Base-by-base conservation (phyloP, 2,113 vertebrate species). In the Dromaius novaehollandiae region DNA sequence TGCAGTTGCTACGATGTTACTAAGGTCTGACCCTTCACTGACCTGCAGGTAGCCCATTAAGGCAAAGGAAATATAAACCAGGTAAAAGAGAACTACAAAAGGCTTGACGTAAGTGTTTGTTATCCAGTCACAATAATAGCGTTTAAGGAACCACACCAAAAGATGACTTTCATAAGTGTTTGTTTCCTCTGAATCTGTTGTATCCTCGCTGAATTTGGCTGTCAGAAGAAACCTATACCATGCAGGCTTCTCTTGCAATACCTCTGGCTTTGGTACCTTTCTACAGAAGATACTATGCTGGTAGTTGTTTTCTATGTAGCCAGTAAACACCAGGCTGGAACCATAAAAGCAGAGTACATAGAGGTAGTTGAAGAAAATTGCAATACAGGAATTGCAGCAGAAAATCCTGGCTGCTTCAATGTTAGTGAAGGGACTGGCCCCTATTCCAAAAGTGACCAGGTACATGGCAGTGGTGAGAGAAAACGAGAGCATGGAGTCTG, bases 41-140 rank as follows among this genome's bases (percentile, higher is more conserved):
- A 99, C 99, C 99, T 99, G 99, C 94, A 99, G 98, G 97, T 99
- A 99, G 97, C 99, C 99, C 99, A 99, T 99, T 98, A 99, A 98
- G 97, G 99, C 99, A 98, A 99, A 99, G 95, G 99, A 99, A 98
- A 99, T 99, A 98, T 99, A 99, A 97, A 99, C 99, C 97, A 99
- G 98, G 96, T 99, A 99, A 97, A 99, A 99, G 97, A 99, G 99
- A 96, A 99, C 99, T 98, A 99, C 99, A 98, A 99, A 99, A 97
- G 99, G 99, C 96, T 99, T 99, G 95, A 99, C 99, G 0, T 99
- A 99, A 71, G 99, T 99, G 97, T 99, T 99, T 91, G 99, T 99
- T 98, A 99, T 99, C 99, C 99, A 99, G 98, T 99, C 99, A 97
- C 99, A 99, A 97, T 99, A 99, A 98, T 99, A 99, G 93, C 99